Percentiles rank a stretch among this genome's conserved stretches.
Evolutionary conservation across 2,797 vertebrate species (phyloP).

Genomic region (Sebastiscus tertius): DNA sequence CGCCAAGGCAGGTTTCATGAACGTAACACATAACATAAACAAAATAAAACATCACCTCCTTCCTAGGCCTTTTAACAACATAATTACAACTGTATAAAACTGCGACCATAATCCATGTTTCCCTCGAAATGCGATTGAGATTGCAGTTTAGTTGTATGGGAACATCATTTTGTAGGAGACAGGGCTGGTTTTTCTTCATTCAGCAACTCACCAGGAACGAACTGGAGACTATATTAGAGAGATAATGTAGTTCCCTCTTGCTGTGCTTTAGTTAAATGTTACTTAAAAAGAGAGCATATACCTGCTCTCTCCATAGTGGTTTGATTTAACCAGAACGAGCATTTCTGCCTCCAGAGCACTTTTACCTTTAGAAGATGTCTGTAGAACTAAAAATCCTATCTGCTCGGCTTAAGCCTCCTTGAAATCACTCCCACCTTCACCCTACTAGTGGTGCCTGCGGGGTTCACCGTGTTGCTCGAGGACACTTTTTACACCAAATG

Average conservation of each 20-base stretch:
- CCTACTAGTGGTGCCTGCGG: not conserved
- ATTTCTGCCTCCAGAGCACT: slow-evolving; percentile 33
- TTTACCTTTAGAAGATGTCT: slow-evolving; percentile 26
- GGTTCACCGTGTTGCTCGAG: slow-evolving; percentile 22
- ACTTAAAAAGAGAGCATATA: not conserved
- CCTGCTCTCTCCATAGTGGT: not conserved
- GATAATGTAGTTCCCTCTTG: not conserved
- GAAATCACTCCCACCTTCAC: slow-evolving; percentile 49
- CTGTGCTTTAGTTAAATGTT: not conserved
- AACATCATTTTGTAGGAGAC: not conserved
- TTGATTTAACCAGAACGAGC: slow-evolving; percentile 2
- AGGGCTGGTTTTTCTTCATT: not conserved
- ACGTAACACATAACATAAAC: no score
- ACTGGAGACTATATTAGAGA: not conserved
- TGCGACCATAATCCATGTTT: not conserved
- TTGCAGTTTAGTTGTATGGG: not conserved
- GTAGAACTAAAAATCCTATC: slow-evolving; percentile 40
- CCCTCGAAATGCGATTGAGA: not conserved
- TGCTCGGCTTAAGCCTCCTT: slow-evolving; percentile 35
- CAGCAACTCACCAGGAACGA: no score
- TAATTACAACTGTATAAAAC: no score
- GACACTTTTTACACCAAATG: slow-evolving; percentile 32
- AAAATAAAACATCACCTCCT: no score
- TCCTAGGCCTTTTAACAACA: no score
- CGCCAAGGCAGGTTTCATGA: no score